A percentile compares a stretch with the other conserved stretches of the same genome.
These are phyloP conservation scores for Onchidella celtica DNA, from an alignment of 2,888 invertebrate genomes.

Conservation along the genomic window DNA sequence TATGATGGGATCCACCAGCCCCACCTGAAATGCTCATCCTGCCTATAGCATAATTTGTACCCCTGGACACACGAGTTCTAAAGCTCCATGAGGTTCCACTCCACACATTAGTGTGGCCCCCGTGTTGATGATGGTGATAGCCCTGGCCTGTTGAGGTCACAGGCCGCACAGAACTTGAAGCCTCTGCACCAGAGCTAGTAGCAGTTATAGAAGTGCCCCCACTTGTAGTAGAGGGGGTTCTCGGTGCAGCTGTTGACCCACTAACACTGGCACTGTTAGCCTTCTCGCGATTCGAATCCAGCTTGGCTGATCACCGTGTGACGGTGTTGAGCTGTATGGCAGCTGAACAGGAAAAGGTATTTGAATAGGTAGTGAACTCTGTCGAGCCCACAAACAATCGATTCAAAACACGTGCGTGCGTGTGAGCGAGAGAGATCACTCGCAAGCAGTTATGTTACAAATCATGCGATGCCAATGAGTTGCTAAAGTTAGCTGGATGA, in stretches of 20 bases:
- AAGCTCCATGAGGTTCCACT: background rate
- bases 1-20: background rate
- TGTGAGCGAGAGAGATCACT: background rate
- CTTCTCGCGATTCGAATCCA: slow-evolving; percentile 61
- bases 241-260: slow-evolving; percentile 21
- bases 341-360: background rate
- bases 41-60: slow-evolving; percentile 20
- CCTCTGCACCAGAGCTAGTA: background rate
- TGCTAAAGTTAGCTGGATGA: no score
- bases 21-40: slow-evolving; percentile 37
- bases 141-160: background rate
- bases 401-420: background rate
- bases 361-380: background rate
- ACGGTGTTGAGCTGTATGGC: background rate
- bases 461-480: background rate
- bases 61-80: background rate
- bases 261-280: slow-evolving; percentile 22
- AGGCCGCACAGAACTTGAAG: no score
- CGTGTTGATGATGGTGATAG: background rate
- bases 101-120: background rate
- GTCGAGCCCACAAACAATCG: slow-evolving; percentile 15
- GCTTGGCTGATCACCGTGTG: slow-evolving; percentile 49
- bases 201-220: background rate
- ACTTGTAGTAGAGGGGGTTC: background rate
- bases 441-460: background rate